Evolutionary conservation across 2,888 invertebrate genomes (phyloP).

Genomic region (Dendrolimus pini): DNA sequence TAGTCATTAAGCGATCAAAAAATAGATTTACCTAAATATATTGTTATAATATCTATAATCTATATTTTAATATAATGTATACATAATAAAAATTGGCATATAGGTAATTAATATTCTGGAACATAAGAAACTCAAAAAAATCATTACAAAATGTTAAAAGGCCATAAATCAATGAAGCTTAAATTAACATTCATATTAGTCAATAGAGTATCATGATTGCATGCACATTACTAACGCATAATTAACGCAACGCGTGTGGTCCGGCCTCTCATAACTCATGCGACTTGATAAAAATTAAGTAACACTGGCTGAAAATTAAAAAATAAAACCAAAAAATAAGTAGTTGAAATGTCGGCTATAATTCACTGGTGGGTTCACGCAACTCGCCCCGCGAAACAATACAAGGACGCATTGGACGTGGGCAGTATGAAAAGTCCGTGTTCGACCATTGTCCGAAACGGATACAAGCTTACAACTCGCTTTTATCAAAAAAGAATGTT

Average conservation of each 20-base stretch:
- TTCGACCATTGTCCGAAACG: conserved; percentile 14
- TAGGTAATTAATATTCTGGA: no score
- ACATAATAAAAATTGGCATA: no score
- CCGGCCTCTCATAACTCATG: conserved; percentile 70
- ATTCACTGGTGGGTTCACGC: conserved; percentile 70
- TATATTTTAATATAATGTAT: no score
- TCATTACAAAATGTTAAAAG: background rate
- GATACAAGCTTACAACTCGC: background rate
- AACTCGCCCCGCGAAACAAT: conserved; percentile 71
- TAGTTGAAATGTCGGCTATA: conserved; percentile 68
- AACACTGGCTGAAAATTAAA: conserved; percentile 65
- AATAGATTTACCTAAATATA: no score
- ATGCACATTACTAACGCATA: conserved; percentile 46
- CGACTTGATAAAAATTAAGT: conserved; percentile 74
- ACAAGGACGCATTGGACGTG: conserved; percentile 62
- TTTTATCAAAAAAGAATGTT: background rate
- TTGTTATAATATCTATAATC: no score
- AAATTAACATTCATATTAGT: conserved; percentile 4
- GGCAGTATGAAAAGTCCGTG: conserved; percentile 36
- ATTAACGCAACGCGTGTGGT: conserved; percentile 72
- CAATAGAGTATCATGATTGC: conserved; percentile 25
- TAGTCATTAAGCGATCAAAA: no score
- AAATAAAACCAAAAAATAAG: conserved; percentile 71
- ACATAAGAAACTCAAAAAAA: no score
- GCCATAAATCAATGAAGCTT: background rate